Evolutionary conservation across 2,888 invertebrate genomes (phyloP).

Genomic region (Caradrina clavipalpis): DNA sequence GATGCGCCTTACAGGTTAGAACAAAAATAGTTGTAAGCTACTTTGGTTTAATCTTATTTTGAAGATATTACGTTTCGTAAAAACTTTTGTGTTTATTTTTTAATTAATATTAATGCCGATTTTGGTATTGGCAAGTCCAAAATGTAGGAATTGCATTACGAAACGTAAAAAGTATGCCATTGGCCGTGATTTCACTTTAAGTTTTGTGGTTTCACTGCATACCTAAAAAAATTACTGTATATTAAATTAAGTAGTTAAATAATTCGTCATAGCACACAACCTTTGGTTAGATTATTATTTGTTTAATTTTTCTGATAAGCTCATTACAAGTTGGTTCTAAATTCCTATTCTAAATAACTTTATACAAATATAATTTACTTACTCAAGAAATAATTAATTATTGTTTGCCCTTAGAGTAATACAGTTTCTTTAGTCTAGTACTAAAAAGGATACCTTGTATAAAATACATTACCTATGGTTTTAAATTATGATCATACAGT

Average conservation of each 20-base stretch:
- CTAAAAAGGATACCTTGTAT: too few relatives aligned
- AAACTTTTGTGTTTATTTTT: constrained; percentile 6
- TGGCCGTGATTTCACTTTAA: constrained; percentile 65
- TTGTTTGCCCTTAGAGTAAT: too few relatives aligned
- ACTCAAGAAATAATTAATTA: neutral
- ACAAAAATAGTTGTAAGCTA: constrained; percentile 43
- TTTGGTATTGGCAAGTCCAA: constrained; percentile 9
- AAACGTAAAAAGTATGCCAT: constrained; percentile 62
- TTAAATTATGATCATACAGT: too few relatives aligned
- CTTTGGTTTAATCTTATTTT: constrained; percentile 39
- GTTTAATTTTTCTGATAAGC: constrained; percentile 3
- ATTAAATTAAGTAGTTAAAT: constrained; percentile 11
- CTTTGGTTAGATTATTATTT: constrained; percentile 10
- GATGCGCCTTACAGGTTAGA: constrained; percentile 87
- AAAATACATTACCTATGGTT: too few relatives aligned
- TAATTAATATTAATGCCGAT: constrained; percentile 20
- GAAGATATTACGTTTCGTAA: constrained; percentile 20
- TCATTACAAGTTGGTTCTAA: neutral
- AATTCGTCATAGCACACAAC: neutral
- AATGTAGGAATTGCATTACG: constrained; percentile 21
- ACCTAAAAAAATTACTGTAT: constrained; percentile 48
- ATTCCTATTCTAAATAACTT: neutral
- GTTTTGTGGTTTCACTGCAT: constrained; percentile 58
- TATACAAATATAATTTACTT: neutral
- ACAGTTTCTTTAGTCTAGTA: too few relatives aligned